Base-by-base conservation (phyloP, 2,113 vertebrate genomes). In the Myotis davidii region DNA sequence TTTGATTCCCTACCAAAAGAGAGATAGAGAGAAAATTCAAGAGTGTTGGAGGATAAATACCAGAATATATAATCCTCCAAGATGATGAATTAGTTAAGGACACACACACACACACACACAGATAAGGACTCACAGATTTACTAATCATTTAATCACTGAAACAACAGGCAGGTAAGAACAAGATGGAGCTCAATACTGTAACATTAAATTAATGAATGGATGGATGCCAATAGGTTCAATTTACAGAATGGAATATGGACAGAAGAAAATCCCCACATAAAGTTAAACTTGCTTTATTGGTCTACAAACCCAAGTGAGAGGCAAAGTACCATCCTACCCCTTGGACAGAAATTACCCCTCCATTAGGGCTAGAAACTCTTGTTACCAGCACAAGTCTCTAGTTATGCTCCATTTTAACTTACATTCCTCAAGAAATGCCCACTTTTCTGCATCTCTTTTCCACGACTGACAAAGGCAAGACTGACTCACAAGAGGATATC, bases 101-200 rank as follows among this genome's bases (percentile, higher is more conserved):
- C 29, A 76, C 45, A 81, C 42, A 77, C 42, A 77, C 59, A 76
- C 45, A 81, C 42, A 77, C 42, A 77, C 59, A 61, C 14, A 67
- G 64, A 67, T 78, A 93, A 95, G 32, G 34, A 74, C 29, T 81
- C 45, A 77, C 34, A 65, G 76, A 89, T 97, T 92, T 79, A 76
- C 88, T 94, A 89, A 96, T 91, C 91, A 77, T 72, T 96, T 88
- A 88, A 94, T 96, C 84, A 76, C 56, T 96, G 61, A 93, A 95
- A 95, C 37, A 94, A 93, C 64, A 97, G 91, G 79, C 96, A 94
- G 85, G 94, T 90, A 97, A 96, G 87, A 94, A 96, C 73, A 96
- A 89, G 93, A 96, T 65, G 54, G 45, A 87, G 65, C 78, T 93
- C 85, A 94, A 92, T 42, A 91, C 74, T 94, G 5, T 54, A 94